Evolutionary conservation across 2,113 vertebrate species (phyloP).

Genomic region (Hemiprocne comata): DNA sequence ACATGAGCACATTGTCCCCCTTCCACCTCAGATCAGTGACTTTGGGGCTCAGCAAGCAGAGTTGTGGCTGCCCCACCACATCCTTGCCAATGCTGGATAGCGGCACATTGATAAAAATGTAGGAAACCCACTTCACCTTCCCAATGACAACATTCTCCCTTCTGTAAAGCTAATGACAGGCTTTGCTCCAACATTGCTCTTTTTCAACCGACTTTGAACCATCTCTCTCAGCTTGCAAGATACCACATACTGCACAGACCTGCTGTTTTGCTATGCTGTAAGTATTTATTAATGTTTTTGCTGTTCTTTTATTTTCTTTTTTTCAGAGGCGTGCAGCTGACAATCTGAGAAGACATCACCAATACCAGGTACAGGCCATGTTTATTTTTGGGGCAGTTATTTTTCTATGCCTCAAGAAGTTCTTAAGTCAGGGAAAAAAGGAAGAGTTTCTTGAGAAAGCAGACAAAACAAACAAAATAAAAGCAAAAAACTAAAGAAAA

Average conservation of each 20-base stretch:
- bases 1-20: neutral
- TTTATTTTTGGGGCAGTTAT: neutral
- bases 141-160: neutral
- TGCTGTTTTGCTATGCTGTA: neutral
- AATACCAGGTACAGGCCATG: constrained; percentile 87
- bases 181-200: neutral
- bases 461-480: neutral
- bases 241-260: neutral
- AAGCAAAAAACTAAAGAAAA: neutral
- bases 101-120: neutral
- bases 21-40: neutral
- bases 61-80: neutral
- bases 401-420: neutral
- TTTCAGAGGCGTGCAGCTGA: constrained; percentile 90
- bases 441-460: neutral
- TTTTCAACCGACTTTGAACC: neutral
- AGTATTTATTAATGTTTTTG: neutral
- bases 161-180: neutral
- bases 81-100: neutral
- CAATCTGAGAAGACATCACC: constrained; percentile 89
- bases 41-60: neutral
- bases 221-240: neutral
- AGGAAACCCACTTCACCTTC: neutral
- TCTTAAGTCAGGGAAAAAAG: neutral
- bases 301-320: neutral